Conservation (phyloP, 2,797 vertebrate species). For the Valencia hispanica region DNA sequence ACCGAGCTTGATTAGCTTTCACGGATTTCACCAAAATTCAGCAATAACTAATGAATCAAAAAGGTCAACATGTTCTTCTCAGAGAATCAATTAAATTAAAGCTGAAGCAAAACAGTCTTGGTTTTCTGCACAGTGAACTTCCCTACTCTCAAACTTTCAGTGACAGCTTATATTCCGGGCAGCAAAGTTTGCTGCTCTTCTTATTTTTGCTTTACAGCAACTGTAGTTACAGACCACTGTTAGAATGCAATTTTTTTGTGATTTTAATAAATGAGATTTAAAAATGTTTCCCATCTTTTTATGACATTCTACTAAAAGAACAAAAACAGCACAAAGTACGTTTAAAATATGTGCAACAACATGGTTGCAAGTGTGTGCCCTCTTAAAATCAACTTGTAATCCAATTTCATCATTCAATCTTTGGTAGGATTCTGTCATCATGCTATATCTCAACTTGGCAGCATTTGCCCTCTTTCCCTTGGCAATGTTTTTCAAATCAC, state of each 20-base stretch:
- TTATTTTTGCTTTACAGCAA: neutral
- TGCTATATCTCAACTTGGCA: too few relatives aligned
- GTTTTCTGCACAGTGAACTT: slow-evolving; percentile 20
- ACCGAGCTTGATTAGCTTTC: slow-evolving; percentile 26
- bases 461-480: neutral
- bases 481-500: neutral
- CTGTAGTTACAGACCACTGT: too few relatives aligned
- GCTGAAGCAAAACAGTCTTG: slow-evolving; percentile 27
- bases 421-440: neutral
- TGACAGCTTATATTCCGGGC: slow-evolving; percentile 26
- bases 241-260: neutral
- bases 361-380: neutral
- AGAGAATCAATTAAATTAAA: slow-evolving; percentile 36
- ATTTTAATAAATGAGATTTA: neutral
- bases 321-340: neutral
- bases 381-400: neutral
- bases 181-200: slow-evolving; percentile 25
- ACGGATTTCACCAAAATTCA: slow-evolving; percentile 6
- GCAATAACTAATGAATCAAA: slow-evolving; percentile 33
- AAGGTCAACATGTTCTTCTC: slow-evolving; percentile 22
- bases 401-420: neutral
- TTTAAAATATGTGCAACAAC: neutral
- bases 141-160: slow-evolving; percentile 18
- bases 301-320: neutral
- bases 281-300: neutral